Evolutionary conservation across 2,113 vertebrate species (phyloP).

Genomic region (Pseudorhombus dupliciocellatus): DNA sequence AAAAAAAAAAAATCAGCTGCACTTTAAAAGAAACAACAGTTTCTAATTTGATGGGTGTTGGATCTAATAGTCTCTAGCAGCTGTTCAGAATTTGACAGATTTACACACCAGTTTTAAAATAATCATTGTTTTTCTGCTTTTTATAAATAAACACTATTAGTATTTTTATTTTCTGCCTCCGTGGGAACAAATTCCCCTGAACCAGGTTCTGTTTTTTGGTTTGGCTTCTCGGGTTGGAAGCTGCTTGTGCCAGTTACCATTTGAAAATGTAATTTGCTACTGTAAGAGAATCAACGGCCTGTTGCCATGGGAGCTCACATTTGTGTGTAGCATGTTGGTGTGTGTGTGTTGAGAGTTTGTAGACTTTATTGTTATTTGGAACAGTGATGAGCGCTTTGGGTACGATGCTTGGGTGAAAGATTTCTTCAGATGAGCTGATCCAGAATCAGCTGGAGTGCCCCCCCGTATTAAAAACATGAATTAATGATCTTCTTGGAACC

Average conservation of each 20-base stretch:
- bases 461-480: neutral
- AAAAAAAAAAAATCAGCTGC: neutral
- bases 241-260: neutral
- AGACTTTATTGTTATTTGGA: neutral
- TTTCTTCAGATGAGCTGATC: neutral
- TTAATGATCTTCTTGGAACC: neutral
- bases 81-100: too few species aligned
- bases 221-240: slow-evolving; percentile 23
- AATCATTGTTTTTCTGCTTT: too few species aligned
- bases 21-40: neutral
- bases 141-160: too few species aligned
- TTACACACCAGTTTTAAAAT: too few species aligned
- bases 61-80: neutral
- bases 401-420: slow-evolving; percentile 1
- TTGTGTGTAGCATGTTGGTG: slow-evolving; percentile 26
- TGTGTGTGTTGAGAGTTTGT: slow-evolving; percentile 9
- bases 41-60: too few species aligned
- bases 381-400: neutral
- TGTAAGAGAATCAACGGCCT: neutral
- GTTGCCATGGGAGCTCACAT: neutral
- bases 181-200: too few species aligned
- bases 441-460: slow-evolving; percentile 6
- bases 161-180: too few species aligned
- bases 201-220: slow-evolving; percentile 12
- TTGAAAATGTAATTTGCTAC: slow-evolving; percentile 9